These are phyloP conservation scores for Adelphocoris suturalis DNA, from an alignment of 2,888 invertebrate genomes.

Conservation along the genomic window DNA sequence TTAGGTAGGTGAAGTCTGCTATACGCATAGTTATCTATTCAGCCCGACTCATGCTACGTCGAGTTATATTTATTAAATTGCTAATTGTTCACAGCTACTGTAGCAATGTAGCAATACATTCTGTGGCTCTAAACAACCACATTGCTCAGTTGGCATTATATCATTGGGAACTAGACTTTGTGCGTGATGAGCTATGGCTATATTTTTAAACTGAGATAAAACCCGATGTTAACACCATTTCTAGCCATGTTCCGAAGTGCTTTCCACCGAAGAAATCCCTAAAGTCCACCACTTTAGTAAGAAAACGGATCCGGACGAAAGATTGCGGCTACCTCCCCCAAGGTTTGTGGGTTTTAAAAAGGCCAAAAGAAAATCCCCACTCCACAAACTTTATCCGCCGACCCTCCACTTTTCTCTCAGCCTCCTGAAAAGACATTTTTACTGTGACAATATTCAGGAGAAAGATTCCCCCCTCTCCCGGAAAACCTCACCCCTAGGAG, in stretches of 20 bases:
- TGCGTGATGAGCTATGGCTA: too few species aligned
- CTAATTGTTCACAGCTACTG: too few species aligned
- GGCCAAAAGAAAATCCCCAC: slow-evolving; percentile 7
- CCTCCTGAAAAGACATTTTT: slow-evolving; percentile 53
- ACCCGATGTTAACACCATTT: not conserved
- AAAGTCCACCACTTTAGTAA: not conserved
- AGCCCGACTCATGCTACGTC: too few species aligned
- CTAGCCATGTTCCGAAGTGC: not conserved
- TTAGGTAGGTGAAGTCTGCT: too few species aligned
- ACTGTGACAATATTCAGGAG: slow-evolving; percentile 69
- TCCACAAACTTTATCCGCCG: slow-evolving; percentile 2
- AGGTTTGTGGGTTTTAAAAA: not conserved
- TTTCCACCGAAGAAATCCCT: not conserved
- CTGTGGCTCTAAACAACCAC: too few species aligned
- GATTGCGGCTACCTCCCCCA: slow-evolving; percentile 5
- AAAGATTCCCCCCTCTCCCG: slow-evolving; percentile 14
- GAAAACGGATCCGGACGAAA: slow-evolving; percentile 11
- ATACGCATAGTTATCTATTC: too few species aligned
- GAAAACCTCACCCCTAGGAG: slow-evolving; percentile 38
- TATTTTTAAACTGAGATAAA: not conserved
- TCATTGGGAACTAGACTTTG: too few species aligned
- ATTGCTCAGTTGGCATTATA: too few species aligned
- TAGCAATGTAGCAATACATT: too few species aligned
- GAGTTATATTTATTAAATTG: too few species aligned
- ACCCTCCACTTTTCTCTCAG: not conserved